These are phyloP conservation scores for Amorpha juglandis DNA, from an alignment of 2,888 invertebrate species.

Conservation along the genomic window DNA sequence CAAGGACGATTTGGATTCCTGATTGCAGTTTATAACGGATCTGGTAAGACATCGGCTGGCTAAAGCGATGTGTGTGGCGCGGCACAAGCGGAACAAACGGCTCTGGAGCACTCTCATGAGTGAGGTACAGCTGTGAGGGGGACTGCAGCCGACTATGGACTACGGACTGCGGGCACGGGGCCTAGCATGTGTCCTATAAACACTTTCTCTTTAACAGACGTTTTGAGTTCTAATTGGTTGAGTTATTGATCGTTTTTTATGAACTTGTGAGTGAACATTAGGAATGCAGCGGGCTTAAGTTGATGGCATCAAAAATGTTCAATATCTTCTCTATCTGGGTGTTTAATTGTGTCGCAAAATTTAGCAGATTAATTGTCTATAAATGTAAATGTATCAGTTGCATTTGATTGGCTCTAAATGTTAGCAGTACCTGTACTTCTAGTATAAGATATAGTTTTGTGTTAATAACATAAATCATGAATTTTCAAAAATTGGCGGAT, in stretches of 20 bases:
- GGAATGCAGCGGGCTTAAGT: constrained; percentile 13
- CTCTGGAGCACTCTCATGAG: constrained; percentile 24
- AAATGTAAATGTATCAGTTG: background rate
- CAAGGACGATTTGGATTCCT: constrained; percentile 49
- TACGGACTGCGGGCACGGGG: background rate
- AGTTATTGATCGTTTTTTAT: constrained; percentile 4
- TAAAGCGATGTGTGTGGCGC: constrained; percentile 25
- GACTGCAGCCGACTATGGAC: background rate
- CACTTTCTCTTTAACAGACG: background rate
- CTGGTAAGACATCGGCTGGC: constrained; percentile 29
- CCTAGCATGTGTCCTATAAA: background rate
- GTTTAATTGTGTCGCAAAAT: background rate
- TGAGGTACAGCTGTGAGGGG: constrained; percentile 4
- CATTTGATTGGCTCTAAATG: background rate
- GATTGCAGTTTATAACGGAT: constrained; percentile 34
- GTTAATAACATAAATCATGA: background rate
- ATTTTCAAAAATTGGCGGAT: background rate
- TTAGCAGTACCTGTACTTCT: background rate
- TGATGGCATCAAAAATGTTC: background rate
- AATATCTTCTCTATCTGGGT: background rate
- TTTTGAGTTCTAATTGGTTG: constrained; percentile 7
- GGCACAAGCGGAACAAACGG: constrained; percentile 7
- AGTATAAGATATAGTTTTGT: background rate
- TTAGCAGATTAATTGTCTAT: background rate
- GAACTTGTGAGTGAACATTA: background rate